phyloP scores from a whole-genome alignment of 2,797 vertebrate species.

The Graptemys geographica region DNA sequence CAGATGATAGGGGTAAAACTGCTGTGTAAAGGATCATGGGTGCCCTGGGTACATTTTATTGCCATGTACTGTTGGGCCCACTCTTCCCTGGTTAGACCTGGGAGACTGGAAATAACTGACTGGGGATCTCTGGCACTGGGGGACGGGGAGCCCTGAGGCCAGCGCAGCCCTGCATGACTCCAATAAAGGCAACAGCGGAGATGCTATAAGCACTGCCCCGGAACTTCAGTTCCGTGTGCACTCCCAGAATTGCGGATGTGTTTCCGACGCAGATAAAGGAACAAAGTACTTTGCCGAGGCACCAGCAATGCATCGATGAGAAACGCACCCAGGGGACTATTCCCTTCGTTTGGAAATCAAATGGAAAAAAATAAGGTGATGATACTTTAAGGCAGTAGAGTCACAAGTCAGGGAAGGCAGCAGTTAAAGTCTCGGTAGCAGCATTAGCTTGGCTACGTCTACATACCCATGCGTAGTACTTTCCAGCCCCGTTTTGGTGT shows the following conservation, averaged over 20 bases:
- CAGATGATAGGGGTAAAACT: not conserved
- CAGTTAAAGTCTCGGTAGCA: not conserved
- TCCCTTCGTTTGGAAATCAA: not conserved
- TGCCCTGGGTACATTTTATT: not conserved
- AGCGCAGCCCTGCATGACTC: not conserved
- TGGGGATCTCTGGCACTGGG: not conserved
- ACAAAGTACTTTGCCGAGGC: not conserved
- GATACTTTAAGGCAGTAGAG: not conserved
- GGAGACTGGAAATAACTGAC: not conserved
- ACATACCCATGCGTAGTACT: not conserved
- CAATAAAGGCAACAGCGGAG: not conserved
- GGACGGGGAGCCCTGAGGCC: not conserved
- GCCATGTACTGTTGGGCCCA: not conserved
- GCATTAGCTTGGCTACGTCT: not conserved
- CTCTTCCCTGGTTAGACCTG: not conserved
- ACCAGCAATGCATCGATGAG: not conserved
- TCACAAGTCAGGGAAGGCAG: not conserved
- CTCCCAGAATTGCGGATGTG: rapidly evolving
- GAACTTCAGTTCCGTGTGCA: not conserved
- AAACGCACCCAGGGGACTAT: not conserved
- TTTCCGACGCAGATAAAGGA: not conserved
- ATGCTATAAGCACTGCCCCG: not conserved
- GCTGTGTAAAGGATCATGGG: not conserved
- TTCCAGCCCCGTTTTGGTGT: not conserved
- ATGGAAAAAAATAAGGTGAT: not conserved